Conservation (phyloP, 2,888 invertebrate genomes). For the Synergus umbraculus region DNA sequence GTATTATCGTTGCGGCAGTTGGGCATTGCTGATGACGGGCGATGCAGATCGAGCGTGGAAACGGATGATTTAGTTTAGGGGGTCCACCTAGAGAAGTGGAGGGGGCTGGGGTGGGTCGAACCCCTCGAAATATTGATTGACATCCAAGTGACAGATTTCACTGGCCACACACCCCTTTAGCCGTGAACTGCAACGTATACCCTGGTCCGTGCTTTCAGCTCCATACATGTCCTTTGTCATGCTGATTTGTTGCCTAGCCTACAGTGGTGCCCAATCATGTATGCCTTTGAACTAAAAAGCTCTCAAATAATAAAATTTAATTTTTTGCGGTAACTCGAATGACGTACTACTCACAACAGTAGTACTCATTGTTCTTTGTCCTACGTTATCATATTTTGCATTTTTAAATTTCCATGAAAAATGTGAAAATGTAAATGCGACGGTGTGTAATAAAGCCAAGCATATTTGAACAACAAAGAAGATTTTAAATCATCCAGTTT, state of each 20-base stretch:
- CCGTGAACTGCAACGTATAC: slow-evolving; percentile 63
- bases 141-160: slow-evolving; percentile 75
- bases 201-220: slow-evolving; percentile 42
- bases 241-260: slow-evolving; percentile 68
- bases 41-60: slow-evolving; percentile 37
- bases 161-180: slow-evolving; percentile 68
- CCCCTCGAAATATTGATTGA: slow-evolving; percentile 76
- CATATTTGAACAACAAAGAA: no score
- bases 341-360: not conserved
- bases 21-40: slow-evolving; percentile 35
- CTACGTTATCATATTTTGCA: slow-evolving; percentile 10
- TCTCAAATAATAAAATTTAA: slow-evolving; percentile 22
- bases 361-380: not conserved
- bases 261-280: slow-evolving; percentile 63
- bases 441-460: not conserved
- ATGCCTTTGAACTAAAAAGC: slow-evolving; percentile 20
- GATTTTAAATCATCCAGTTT: no score
- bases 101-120: slow-evolving; percentile 56
- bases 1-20: slow-evolving; percentile 3
- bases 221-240: slow-evolving; percentile 69
- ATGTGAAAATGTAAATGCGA: not conserved
- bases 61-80: slow-evolving; percentile 54
- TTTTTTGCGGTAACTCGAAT: slow-evolving; percentile 4
- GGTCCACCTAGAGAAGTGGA: slow-evolving; percentile 54
- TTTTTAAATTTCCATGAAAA: not conserved